Percentiles rank a stretch among this genome's conserved stretches.
Conservation (phyloP, 2,797 vertebrate species). For the Halcyon leucocephala region DNA sequence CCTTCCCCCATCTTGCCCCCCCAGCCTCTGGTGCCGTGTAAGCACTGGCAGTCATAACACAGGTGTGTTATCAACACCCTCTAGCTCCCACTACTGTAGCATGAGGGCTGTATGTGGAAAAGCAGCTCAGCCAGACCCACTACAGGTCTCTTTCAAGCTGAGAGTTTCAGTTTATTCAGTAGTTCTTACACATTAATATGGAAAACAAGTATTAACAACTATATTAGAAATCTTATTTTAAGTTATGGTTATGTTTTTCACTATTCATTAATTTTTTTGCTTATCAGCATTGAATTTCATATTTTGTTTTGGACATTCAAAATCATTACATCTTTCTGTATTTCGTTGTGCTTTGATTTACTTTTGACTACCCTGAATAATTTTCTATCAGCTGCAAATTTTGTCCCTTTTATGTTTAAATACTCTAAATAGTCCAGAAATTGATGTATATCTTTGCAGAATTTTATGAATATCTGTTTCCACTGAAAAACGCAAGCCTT, state of each 20-base stretch:
- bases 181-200: neutral
- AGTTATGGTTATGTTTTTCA: neutral
- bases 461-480: neutral
- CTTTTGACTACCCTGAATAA: neutral
- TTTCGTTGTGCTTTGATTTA: neutral
- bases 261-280: neutral
- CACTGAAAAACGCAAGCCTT: neutral
- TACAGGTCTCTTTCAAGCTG: neutral
- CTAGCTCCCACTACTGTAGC: too few species aligned
- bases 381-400: neutral
- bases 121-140: too few species aligned
- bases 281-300: neutral
- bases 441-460: neutral
- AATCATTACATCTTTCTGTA: neutral
- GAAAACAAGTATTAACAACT: neutral
- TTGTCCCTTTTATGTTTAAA: neutral
- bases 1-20: too few species aligned
- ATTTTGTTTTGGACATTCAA: neutral
- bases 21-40: too few species aligned
- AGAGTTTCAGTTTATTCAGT: neutral
- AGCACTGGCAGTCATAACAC: too few species aligned
- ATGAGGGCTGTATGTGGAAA: too few species aligned
- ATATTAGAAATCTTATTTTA: neutral
- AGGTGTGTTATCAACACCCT: too few species aligned
- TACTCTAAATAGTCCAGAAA: neutral